Evolutionary conservation across 1,140 invertebrate species (phyloP), one percentile per base, ranked within the genome.

Genomic region (Maniola jurtina): DNA sequence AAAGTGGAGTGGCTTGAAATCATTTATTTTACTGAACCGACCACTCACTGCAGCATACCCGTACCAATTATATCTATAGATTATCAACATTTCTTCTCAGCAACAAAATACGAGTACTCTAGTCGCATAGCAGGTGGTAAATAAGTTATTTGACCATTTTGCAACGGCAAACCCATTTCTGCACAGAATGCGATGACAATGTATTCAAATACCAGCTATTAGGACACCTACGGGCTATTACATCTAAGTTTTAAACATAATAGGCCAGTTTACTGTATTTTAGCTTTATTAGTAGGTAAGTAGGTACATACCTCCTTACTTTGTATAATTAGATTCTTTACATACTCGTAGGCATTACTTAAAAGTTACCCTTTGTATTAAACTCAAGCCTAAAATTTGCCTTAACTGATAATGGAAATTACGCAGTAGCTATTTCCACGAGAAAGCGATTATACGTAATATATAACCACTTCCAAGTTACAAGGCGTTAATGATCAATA

Each of bases 1-100:
- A 77, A 79, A 75, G 67, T 76, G 69, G 73, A 72, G 66, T 68
- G 59, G 52, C 57, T 58, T 60, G 61, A 64, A 67, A 70, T 60
- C 64, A 71, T 78, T 79, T 72, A 73, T 69, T 72, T 75, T 72
- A 72, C 58, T 71, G 71, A 76, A 77, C 70, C 63, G 67, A 70
- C 61, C 62, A 64, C 61, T 63, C 15, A 42, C 57, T 66, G 66
- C 56, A 57, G 71, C 72, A 66, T 70, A 66, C 72, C 60, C 71
- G 58, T 70, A 66, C 61, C 71, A 68, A 75, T 75, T 71, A 76
- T 69, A 71, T 40, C 47, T 38, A 52, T 64, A 66, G 25, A 73
- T 70, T 76, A 71, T 71, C 57, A 66, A 67, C 67, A 72, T 81
- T 74, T 76, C 75, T 79, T 81, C 75, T 75, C 68, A 66, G 72